Conservation (phyloP, 2,797 vertebrate genomes). For the Tachyglossus aculeatus region DNA sequence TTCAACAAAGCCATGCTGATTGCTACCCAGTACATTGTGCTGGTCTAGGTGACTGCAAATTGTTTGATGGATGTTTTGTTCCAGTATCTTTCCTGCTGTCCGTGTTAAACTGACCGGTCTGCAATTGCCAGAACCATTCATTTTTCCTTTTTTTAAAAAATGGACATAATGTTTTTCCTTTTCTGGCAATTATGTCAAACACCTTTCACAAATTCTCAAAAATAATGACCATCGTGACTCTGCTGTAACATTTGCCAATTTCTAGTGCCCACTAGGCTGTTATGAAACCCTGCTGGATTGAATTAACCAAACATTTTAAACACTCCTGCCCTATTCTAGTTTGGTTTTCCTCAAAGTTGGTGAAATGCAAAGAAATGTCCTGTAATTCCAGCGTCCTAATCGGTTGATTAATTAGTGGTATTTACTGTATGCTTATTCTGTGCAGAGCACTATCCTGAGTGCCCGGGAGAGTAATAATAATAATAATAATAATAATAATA, state of each 20-base stretch:
- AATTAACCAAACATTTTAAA: no score
- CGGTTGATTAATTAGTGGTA: no score
- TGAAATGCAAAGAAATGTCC: no score
- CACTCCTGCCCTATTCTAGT: no score
- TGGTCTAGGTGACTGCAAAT: not conserved
- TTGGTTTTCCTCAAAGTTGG: no score
- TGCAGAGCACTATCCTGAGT: no score
- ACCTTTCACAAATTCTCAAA: no score
- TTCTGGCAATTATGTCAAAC: not conserved
- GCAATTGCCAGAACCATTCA: not conserved
- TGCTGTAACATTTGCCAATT: not conserved
- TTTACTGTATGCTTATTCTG: no score
- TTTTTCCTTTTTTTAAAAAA: not conserved
- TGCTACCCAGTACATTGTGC: not conserved
- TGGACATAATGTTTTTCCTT: not conserved
- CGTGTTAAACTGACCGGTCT: fast-evolving
- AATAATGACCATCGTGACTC: not conserved
- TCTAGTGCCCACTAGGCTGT: not conserved
- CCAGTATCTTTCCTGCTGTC: no score
- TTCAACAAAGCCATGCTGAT: not conserved
- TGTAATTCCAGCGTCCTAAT: no score
- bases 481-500: no score
- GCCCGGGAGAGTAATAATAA: no score
- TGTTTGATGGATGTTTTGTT: not conserved
- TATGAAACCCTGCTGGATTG: constrained; percentile 15